phyloP scores from a whole-genome alignment of 2,113 vertebrate species.

The Myiopsitta monachus region DNA sequence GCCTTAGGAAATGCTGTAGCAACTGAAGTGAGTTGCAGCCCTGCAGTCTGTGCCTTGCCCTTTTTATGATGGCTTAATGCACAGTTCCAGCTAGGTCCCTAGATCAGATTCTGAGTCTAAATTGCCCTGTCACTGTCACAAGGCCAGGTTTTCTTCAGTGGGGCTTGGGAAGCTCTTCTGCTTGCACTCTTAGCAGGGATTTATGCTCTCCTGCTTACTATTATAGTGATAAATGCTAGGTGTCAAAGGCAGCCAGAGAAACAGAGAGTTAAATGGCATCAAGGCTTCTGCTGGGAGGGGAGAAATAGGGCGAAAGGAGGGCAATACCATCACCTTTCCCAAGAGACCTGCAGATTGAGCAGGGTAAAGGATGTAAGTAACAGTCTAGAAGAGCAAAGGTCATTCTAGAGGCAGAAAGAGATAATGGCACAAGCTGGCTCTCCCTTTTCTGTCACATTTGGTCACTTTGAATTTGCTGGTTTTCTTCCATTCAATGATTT shows the following conservation, averaged over 20 bases:
- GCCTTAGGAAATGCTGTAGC: background rate
- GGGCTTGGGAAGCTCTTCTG: background rate
- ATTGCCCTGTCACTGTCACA: background rate
- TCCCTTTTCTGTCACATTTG: background rate
- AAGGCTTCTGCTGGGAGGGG: background rate
- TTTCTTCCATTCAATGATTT: constrained; percentile 8
- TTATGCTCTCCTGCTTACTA: background rate
- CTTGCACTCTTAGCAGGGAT: background rate
- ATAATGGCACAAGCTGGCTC: background rate
- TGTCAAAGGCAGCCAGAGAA: background rate
- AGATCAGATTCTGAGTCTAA: background rate
- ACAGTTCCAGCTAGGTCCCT: background rate
- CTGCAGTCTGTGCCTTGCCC: background rate
- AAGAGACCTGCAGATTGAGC: background rate
- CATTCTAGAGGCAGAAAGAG: background rate
- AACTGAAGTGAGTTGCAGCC: background rate
- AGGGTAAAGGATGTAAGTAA: background rate
- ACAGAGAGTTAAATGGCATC: background rate
- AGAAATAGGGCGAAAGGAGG: background rate
- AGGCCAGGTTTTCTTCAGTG: background rate
- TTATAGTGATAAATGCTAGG: background rate
- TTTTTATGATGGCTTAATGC: background rate
- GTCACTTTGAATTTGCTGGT: background rate
- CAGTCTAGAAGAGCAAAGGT: background rate
- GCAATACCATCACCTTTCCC: background rate